phyloP scores from a whole-genome alignment of 2,888 invertebrate genomes.

The Hypsopygia costalis region DNA sequence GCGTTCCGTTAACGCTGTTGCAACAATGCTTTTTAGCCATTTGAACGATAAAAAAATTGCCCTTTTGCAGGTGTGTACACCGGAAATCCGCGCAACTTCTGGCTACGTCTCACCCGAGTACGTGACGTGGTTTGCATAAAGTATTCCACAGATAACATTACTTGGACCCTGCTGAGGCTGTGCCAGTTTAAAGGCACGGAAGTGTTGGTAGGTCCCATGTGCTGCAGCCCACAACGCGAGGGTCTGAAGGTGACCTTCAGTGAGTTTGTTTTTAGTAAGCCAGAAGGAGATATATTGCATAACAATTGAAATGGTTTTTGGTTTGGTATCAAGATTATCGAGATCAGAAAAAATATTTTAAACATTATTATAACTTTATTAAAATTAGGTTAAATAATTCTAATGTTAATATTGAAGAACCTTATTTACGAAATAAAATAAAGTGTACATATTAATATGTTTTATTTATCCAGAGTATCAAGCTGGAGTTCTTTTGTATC shows the following conservation, averaged over 20 bases:
- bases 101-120: slow-evolving; percentile 48
- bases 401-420: too few relatives aligned
- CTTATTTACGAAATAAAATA: too few relatives aligned
- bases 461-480: too few relatives aligned
- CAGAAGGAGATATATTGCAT: slow-evolving; percentile 52
- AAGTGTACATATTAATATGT: too few relatives aligned
- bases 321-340: too few relatives aligned
- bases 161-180: slow-evolving; percentile 49
- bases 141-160: slow-evolving; percentile 48
- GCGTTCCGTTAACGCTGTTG: too few relatives aligned
- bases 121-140: slow-evolving; percentile 49
- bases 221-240: slow-evolving; percentile 50
- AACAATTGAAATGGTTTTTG: slow-evolving; percentile 46
- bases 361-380: too few relatives aligned
- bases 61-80: slow-evolving; percentile 48
- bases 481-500: too few relatives aligned
- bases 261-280: slow-evolving; percentile 34
- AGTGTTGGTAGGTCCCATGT: slow-evolving; percentile 48
- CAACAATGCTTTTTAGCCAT: too few relatives aligned
- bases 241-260: slow-evolving; percentile 49
- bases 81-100: slow-evolving; percentile 55
- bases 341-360: too few relatives aligned
- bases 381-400: too few relatives aligned
- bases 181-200: slow-evolving; percentile 37
- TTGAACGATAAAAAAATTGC: too few relatives aligned